Base-by-base conservation (phyloP, 2,888 invertebrate genomes). In the Amiota mariae region DNA sequence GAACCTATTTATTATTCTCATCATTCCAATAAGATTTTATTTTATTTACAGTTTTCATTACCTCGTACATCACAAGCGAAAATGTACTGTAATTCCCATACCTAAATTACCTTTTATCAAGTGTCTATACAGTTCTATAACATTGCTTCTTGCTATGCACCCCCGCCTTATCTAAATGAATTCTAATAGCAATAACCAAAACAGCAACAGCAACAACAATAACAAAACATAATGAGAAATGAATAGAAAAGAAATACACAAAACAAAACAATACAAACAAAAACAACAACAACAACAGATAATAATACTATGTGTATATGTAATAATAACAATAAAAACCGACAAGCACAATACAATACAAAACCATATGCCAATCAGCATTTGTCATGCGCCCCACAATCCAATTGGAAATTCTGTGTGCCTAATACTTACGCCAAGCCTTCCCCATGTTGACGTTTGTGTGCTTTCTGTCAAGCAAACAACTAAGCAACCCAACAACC, bases 381-480 rank as follows among this genome's bases (percentile, higher is more conserved):
- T n/a, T 54, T 54, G 54, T 12, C 54, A 54, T n/a, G 13, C 36
- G 6, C 61, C 10, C 20, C 61, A 63, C 8, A 63, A 10, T 11
- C 36, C 12, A 24, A 11, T 36, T 63, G 61, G 12, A 2, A 24
- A 12, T 36, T 75, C 82, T 87, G 87, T 70, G 78, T 82, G 85
- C 88, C 89, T 88, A 84, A 78, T 84, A 82, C 78, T 78, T 81
- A 82, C 87, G 87, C 86, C 85, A 86, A 87, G 88, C 87, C 88
- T 89, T 89, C 88, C 89, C 88, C 88, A 88, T 88, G 89, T 88
- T 88, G 88, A 76, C 82, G 87, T 84, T 84, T 87, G 36, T 2
- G 87, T 86, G 81, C 85, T 78, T 81, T 76, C 76, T 36, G 36
- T 36, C 36, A 36, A 36, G 4, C 3, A 36, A 36, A 2, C 59